Percentiles rank a stretch among this genome's conserved stretches.
Evolutionary conservation across 2,797 vertebrate species (phyloP).

Genomic region (Manis crassicaudata): DNA sequence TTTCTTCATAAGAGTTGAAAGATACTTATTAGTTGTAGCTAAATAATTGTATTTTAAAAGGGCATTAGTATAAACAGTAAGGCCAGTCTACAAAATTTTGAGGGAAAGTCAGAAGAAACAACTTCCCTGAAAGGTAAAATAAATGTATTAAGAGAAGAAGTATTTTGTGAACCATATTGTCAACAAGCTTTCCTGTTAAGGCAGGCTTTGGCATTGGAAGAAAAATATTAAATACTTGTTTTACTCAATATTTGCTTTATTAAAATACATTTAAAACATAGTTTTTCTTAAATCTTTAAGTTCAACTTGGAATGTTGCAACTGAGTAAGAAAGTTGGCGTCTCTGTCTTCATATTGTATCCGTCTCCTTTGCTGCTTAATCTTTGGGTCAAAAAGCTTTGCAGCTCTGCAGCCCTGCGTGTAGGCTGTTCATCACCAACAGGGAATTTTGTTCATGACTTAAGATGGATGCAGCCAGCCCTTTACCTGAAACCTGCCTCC

Average conservation of each 20-base stretch:
- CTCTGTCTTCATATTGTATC: too few relatives aligned
- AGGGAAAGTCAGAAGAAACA: conserved; percentile 19
- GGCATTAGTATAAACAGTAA: background rate
- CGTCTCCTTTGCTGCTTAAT: too few relatives aligned
- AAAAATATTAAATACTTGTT: background rate
- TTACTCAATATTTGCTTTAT: conserved; percentile 1
- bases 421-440: too few relatives aligned
- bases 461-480: too few relatives aligned
- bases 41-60: background rate
- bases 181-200: background rate
- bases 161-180: background rate
- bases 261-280: background rate
- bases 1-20: background rate
- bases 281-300: conserved; percentile 16
- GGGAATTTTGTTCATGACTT: too few relatives aligned
- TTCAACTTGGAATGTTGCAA: background rate
- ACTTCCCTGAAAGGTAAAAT: background rate
- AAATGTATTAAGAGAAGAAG: background rate
- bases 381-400: too few relatives aligned
- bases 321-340: background rate
- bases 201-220: background rate
- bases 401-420: too few relatives aligned
- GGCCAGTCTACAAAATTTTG: background rate
- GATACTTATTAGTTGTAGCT: background rate
- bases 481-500: too few relatives aligned